Evolutionary conservation across 1,140 invertebrate genomes (phyloP), one percentile per base, ranked within the genome.

Genomic region (Pseudomyrmex sp.): DNA sequence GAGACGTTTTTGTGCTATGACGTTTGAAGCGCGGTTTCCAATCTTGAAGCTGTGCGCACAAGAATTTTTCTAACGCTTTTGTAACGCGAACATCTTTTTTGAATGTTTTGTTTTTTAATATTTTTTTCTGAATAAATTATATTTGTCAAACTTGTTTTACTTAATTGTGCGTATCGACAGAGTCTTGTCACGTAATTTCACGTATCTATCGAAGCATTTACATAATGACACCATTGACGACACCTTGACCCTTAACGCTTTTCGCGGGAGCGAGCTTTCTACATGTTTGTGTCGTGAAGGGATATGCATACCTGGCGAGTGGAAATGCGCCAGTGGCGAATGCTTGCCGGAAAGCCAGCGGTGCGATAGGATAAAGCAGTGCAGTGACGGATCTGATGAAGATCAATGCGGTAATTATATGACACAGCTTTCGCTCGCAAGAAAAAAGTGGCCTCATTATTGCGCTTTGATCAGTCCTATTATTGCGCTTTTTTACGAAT

Each of bases 381-480:
- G 98, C 91, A 90, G 90, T 1, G 98, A 98, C 91, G 95, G 95
- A 35, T 97, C 97, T 63, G 98, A 98, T 93, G 98, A 98, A 94
- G 91, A 94, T 82, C 93, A 69, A 87, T 92, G 91, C 75, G 91
- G 91, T 92, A 92, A 92, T 65, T 92, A 90, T 89, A 46, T 18
- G 35, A 35, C 9, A 46, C 12, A 46, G 18, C 73, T 50, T 52
- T 20, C 12, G 8, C 44, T 35, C 44, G 54, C 35, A 66, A 77
- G 69, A 10, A 70, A 79, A 85, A 87, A 87, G 26, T 88, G 82
- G 74, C 74, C 73, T 26, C 23, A 5, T 63, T 26, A 44, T 59
- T 82, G 48, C 20, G 58, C 26, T 59, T 63, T 69, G n/a, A 26
- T 7, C 59, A 23, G n/a, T 15, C 2, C 9, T 18, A 70, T 20